Conservation (phyloP, 2,113 vertebrate genomes). For the Scophthalmus maximus region DNA sequence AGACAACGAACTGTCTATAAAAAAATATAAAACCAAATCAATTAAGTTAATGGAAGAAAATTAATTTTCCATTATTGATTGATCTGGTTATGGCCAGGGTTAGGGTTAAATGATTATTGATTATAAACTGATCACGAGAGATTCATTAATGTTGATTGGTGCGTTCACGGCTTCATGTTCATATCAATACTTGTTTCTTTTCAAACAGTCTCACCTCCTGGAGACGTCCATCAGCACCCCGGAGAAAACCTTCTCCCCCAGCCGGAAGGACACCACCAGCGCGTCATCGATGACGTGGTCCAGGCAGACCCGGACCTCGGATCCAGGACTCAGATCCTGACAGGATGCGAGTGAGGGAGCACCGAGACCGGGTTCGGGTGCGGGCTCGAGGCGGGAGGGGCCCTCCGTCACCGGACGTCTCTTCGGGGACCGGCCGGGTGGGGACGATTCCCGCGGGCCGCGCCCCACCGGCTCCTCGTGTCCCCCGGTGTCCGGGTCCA, state of each 20-base stretch:
- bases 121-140: no score
- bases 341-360: conserved; percentile 43
- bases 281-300: conserved; percentile 99
- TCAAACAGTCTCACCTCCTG: conserved; percentile 85
- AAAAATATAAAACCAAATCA: no score
- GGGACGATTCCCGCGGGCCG: conserved; percentile 28
- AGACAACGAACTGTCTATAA: no score
- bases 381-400: background rate
- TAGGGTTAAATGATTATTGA: no score
- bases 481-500: conserved; percentile 30
- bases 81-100: no score
- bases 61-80: no score
- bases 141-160: no score
- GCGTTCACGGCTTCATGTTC: background rate
- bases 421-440: conserved; percentile 50
- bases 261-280: conserved; percentile 95
- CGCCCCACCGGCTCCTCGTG: conserved; percentile 12
- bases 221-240: conserved; percentile 98
- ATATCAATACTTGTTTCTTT: background rate
- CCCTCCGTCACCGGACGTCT: conserved; percentile 19
- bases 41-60: no score
- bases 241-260: conserved; percentile 94
- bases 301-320: conserved; percentile 94
- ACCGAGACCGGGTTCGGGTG: background rate
- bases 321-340: conserved; percentile 86